Evolutionary conservation across 2,113 vertebrate genomes (phyloP).

Genomic region (Hydropotes inermis): DNA sequence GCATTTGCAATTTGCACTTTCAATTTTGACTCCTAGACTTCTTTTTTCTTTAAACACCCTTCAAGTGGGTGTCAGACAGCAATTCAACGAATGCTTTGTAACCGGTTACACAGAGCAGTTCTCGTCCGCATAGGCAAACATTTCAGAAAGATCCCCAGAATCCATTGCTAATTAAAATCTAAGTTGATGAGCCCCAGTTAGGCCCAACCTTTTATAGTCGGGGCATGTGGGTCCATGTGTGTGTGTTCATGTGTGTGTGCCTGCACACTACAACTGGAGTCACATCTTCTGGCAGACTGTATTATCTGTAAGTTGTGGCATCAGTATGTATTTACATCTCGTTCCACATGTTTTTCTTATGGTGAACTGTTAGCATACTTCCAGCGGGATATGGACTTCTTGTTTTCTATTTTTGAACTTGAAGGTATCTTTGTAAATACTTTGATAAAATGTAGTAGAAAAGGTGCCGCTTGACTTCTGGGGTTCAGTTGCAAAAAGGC

Average conservation of each 20-base stretch:
- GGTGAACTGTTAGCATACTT: background rate
- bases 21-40: constrained; percentile 62
- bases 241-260: background rate
- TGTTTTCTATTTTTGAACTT: background rate
- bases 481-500: background rate
- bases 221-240: background rate
- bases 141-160: background rate
- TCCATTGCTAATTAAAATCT: constrained; percentile 21
- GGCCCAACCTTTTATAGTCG: background rate
- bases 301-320: background rate
- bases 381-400: background rate
- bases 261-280: background rate
- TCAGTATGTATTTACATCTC: background rate
- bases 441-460: background rate
- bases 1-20: constrained; percentile 70
- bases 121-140: background rate
- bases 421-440: background rate
- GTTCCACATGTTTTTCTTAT: background rate
- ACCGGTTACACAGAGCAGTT: background rate
- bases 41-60: constrained; percentile 55
- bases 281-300: background rate
- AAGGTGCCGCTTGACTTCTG: background rate
- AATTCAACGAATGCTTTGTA: constrained; percentile 24
- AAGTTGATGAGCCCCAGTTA: background rate
- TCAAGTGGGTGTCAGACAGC: constrained; percentile 60